Conservation (phyloP, 2,113 vertebrate species). For the Lampris incognitus region DNA sequence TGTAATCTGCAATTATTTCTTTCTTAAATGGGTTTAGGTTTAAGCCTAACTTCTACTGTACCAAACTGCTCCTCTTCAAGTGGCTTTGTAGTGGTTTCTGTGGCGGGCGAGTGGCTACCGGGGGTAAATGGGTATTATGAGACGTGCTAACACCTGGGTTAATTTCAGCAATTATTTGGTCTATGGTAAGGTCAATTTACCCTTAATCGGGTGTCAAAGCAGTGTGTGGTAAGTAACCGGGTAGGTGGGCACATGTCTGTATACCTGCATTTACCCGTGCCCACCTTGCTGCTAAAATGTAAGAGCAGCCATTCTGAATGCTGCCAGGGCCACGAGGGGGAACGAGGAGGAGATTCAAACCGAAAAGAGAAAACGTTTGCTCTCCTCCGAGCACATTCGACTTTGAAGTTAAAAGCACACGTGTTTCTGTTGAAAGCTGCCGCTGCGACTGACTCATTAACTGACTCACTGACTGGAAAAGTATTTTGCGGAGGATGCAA, state of each 20-base stretch:
- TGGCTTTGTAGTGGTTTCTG: not conserved
- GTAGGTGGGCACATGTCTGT: not conserved
- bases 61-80: constrained; percentile 5
- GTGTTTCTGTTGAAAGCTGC: not conserved
- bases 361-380: constrained; percentile 13
- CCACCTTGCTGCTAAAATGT: not conserved
- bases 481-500: constrained; percentile 1
- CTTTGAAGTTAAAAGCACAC: constrained; percentile 28
- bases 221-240: no score
- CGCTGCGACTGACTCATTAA: not conserved
- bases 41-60: constrained; percentile 31
- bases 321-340: not conserved
- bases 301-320: not conserved
- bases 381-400: constrained; percentile 27
- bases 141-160: not conserved
- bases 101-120: not conserved
- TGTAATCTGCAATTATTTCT: constrained; percentile 37
- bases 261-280: constrained; percentile 1
- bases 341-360: constrained; percentile 27
- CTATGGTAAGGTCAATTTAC: no score
- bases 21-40: constrained; percentile 31
- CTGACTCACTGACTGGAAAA: not conserved
- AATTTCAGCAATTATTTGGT: not conserved
- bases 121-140: not conserved
- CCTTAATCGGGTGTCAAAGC: no score